Conservation (phyloP, 2,113 vertebrate genomes). For the Mormyrus iriodes region DNA sequence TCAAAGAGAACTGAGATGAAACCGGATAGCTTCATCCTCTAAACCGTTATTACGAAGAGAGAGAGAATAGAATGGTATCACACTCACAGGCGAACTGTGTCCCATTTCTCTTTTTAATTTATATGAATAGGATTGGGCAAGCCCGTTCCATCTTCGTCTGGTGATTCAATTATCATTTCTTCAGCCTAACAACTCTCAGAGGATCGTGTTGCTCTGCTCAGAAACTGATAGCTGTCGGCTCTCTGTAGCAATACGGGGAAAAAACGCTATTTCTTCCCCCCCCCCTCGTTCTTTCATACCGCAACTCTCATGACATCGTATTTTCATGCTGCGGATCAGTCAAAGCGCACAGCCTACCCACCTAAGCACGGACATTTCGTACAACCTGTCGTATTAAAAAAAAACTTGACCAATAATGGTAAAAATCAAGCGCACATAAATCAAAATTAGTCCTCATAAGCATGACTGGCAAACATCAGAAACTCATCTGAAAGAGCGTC, state of each 20-base stretch:
- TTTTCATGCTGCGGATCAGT: slow-evolving; percentile 14
- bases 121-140: slow-evolving; percentile 48
- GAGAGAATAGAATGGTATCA: slow-evolving; percentile 32
- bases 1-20: neutral
- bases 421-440: neutral
- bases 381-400: neutral
- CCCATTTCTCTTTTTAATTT: slow-evolving; percentile 54
- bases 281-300: neutral
- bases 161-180: slow-evolving; percentile 50
- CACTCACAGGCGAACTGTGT: slow-evolving; percentile 27
- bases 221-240: slow-evolving; percentile 53
- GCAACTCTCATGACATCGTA: neutral
- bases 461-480: neutral
- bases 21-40: neutral
- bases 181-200: slow-evolving; percentile 49
- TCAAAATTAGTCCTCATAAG: neutral
- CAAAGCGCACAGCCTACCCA: neutral
- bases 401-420: neutral
- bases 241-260: slow-evolving; percentile 11
- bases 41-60: slow-evolving; percentile 31
- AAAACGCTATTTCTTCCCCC: neutral
- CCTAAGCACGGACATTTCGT: neutral
- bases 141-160: slow-evolving; percentile 30
- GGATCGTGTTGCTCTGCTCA: slow-evolving; percentile 49
- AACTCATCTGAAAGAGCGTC: neutral